These are phyloP conservation scores for Calameuta idolon DNA, from an alignment of 2,888 invertebrate genomes.

Conservation along the genomic window DNA sequence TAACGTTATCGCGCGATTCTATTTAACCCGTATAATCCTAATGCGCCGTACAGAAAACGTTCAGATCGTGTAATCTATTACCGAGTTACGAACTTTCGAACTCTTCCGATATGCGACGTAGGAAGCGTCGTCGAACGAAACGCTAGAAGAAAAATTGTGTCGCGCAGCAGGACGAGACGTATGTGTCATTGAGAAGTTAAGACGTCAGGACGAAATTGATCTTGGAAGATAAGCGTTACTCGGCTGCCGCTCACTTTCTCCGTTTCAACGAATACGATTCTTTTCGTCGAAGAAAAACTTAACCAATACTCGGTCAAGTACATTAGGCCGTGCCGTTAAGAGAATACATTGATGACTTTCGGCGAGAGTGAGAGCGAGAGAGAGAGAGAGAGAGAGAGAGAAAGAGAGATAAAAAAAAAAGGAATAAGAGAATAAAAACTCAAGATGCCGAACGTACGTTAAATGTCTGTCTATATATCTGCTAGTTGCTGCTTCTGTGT, in stretches of 20 bases:
- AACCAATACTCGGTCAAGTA: neutral
- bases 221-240: neutral
- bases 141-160: neutral
- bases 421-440: neutral
- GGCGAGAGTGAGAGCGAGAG: neutral
- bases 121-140: neutral
- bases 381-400: too few species aligned
- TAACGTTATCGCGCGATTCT: neutral
- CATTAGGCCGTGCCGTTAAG: neutral
- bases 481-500: neutral
- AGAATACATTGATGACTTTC: neutral
- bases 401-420: neutral
- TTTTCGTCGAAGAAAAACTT: neutral
- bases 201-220: neutral
- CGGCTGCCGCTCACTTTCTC: neutral
- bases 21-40: neutral
- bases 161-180: neutral
- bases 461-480: neutral
- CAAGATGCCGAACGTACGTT: neutral
- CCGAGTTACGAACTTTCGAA: too few species aligned
- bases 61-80: too few species aligned
- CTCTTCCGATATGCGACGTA: too few species aligned
- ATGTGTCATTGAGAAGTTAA: neutral
- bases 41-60: too few species aligned
- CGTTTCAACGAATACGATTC: neutral